Percentiles rank a stretch among this genome's conserved stretches.
Conservation (phyloP, 2,113 vertebrate genomes). For the Nannobrachium achirus region DNA sequence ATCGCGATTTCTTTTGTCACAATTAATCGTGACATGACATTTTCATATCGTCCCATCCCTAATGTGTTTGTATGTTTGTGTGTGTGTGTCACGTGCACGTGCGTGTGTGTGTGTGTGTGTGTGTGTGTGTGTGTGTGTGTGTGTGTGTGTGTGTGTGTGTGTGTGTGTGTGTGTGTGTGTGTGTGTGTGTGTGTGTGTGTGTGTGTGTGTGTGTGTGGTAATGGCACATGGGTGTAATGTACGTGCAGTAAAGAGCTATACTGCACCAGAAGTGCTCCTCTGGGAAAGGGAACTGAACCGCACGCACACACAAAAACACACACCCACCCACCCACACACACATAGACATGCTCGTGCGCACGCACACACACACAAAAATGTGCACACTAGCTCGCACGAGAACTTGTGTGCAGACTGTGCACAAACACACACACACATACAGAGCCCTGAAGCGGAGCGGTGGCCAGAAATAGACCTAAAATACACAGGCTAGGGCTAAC, state of each 20-base stretch:
- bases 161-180: conserved; percentile 11
- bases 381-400: no score
- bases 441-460: conserved; percentile 26
- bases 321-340: neutral
- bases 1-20: no score
- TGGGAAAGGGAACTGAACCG: conserved; percentile 66
- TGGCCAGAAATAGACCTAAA: conserved; percentile 52
- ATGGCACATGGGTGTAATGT: conserved; percentile 59
- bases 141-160: no score
- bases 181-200: conserved; percentile 18
- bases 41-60: no score
- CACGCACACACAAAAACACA: conserved; percentile 28
- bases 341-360: neutral
- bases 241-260: conserved; percentile 58
- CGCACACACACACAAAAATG: no score
- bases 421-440: conserved; percentile 9
- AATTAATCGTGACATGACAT: no score
- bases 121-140: no score
- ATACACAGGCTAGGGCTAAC: conserved; percentile 47
- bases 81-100: no score
- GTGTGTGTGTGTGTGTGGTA: conserved; percentile 15
- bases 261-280: conserved; percentile 57
- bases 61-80: no score
- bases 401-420: no score
- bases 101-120: no score